Base-by-base conservation (phyloP, 2,888 invertebrate species). In the Oeneis ivallda region DNA sequence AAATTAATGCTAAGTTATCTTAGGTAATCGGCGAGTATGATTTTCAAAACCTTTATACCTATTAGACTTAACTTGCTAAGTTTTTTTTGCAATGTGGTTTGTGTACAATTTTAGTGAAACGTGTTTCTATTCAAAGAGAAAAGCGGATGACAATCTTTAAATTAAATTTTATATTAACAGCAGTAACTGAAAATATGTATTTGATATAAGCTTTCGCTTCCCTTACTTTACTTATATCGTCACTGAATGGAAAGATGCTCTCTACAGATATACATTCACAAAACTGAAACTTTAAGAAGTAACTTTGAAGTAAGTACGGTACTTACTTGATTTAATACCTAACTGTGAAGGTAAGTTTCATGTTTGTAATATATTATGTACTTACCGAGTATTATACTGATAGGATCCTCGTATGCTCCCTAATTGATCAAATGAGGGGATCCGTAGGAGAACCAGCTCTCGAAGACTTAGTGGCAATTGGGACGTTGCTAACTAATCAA, bases 161-260 rank as follows among this genome's bases (percentile, higher is more conserved):
- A 54, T 56, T 17, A 41, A 34, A 17, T 4, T 54, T 54, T 39
- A 56, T 19, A 56, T 17, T 13, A 41, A 10, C 34, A 15, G 13
- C 9, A 34, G 17, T 41, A 56, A 56, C 41, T 56, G 56, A 13
- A 26, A 19, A 41, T 13, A n/a, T n/a, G n/a, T n/a, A 19, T 19
- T 56, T 56, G 56, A 56, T 56, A 56, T 39, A 13, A 56, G 10
- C 41, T 56, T 41, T 56, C 56, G 39, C 56, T 5, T 54, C 11
- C 17, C 39, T 54, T 10, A 54, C 34, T 54, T 37, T 17, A 4
- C 10, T 49, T 50, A 6, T 13, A 11, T 41, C 41, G 41, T 13
- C 7, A 47, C 15, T 26, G 26, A 13, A 26, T 50, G 19, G 9
- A 47, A 47, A 47, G 9, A 17, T 6, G 7, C 45, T 26, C 1